These are phyloP conservation scores for Mercenaria mercenaria DNA, from an alignment of 1,140 invertebrate genomes.

Conservation along the genomic window DNA sequence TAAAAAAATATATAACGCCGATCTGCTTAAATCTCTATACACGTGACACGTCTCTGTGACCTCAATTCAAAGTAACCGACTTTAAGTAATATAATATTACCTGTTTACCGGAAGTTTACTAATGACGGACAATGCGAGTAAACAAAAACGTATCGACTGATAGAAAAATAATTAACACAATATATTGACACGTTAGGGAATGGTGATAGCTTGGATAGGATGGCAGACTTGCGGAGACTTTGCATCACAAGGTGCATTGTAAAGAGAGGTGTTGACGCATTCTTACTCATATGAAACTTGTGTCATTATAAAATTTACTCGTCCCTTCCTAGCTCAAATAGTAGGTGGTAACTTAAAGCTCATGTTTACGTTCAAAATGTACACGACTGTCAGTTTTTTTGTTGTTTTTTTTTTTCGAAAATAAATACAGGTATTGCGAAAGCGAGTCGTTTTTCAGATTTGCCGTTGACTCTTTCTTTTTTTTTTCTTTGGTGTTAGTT, in stretches of 20 bases:
- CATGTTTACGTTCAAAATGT: too few relatives aligned
- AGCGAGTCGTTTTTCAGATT: too few relatives aligned
- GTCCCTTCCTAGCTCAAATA: too few relatives aligned
- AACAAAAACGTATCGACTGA: conserved; percentile 5
- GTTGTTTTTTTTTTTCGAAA: too few relatives aligned
- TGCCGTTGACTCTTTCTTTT: too few relatives aligned
- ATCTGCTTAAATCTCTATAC: neutral
- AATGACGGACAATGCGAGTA: neutral
- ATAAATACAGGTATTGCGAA: too few relatives aligned
- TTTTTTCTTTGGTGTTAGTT: too few relatives aligned
- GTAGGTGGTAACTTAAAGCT: too few relatives aligned
- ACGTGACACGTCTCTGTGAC: neutral
- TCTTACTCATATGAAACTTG: neutral
- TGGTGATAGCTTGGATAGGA: neutral
- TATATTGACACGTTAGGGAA: neutral
- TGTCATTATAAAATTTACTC: too few relatives aligned
- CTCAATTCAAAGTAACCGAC: neutral
- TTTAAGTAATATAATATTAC: neutral
- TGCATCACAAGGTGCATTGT: neutral
- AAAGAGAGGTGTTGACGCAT: neutral
- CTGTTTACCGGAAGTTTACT: conserved; percentile 2
- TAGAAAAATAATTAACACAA: conserved; percentile 32
- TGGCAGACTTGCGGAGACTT: conserved; percentile 2
- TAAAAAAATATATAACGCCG: neutral
- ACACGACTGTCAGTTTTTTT: too few relatives aligned